A percentile compares a stretch with the other conserved stretches of the same genome.
phyloP scores from a whole-genome alignment of 2,888 invertebrate genomes.

The Xestia rhomboidea region DNA sequence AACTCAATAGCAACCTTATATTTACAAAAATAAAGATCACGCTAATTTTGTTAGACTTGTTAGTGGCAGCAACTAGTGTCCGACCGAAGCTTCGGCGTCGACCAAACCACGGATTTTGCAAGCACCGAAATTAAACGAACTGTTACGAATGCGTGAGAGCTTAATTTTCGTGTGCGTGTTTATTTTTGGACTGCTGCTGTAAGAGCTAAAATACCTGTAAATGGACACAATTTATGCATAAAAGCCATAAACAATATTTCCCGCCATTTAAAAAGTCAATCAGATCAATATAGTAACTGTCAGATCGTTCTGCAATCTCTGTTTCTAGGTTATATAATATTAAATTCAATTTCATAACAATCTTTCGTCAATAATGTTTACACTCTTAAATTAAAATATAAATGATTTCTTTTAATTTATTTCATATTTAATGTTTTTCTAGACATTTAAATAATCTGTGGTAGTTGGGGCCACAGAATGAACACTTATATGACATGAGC shows the following conservation, averaged over 20 bases:
- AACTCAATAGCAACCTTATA: no score
- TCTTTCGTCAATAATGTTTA: slow-evolving; percentile 27
- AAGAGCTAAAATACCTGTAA: neutral
- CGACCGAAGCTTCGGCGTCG: no score
- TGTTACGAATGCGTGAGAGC: no score
- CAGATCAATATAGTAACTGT: slow-evolving; percentile 59
- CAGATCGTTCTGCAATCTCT: slow-evolving; percentile 52
- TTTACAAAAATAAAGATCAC: no score
- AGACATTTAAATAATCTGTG: slow-evolving; percentile 18
- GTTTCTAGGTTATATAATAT: slow-evolving; percentile 47
- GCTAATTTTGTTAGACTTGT: no score
- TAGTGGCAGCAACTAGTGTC: no score
- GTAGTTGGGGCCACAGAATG: neutral
- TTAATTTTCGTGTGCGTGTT: no score
- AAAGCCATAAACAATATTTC: slow-evolving; percentile 21
- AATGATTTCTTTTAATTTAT: neutral
- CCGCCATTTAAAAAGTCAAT: slow-evolving; percentile 50
- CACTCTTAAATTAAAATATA: neutral
- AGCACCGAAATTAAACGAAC: no score
- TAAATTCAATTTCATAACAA: slow-evolving; percentile 36
- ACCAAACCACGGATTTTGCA: no score
- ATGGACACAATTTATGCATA: neutral
- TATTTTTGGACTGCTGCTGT: neutral
- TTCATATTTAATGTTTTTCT: neutral
- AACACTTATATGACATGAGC: neutral